phyloP scores from a whole-genome alignment of 2,797 vertebrate species.

The Lycodopsis pacificus region DNA sequence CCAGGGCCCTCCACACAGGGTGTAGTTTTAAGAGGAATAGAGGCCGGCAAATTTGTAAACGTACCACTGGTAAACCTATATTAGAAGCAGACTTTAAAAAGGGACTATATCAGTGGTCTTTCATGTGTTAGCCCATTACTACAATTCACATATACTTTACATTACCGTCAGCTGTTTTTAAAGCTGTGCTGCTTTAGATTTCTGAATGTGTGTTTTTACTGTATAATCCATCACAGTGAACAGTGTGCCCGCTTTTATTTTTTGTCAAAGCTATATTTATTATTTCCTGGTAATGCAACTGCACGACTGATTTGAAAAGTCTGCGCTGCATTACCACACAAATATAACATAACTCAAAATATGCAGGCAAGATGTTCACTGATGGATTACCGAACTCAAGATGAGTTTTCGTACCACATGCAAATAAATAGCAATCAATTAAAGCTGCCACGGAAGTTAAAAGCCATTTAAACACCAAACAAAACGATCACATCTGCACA shows the following conservation, averaged over 20 bases:
- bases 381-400: constrained; percentile 23
- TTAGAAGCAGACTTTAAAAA: constrained; percentile 57
- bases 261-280: constrained; percentile 63
- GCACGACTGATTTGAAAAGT: constrained; percentile 52
- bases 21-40: constrained; percentile 55
- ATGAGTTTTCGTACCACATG: constrained; percentile 29
- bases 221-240: constrained; percentile 47
- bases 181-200: constrained; percentile 38
- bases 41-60: constrained; percentile 65
- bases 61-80: constrained; percentile 42
- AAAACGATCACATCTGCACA: constrained; percentile 11
- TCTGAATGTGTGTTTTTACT: constrained; percentile 21
- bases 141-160: constrained; percentile 55
- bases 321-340: constrained; percentile 51
- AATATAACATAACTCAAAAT: constrained; percentile 56
- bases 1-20: constrained; percentile 65
- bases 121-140: constrained; percentile 48
- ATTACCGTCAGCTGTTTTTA: constrained; percentile 53
- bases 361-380: constrained; percentile 52
- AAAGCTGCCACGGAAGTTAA: constrained; percentile 27
- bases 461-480: not conserved
- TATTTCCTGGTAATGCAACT: constrained; percentile 62
- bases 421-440: constrained; percentile 39
- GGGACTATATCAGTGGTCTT: constrained; percentile 30
- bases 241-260: constrained; percentile 46